phyloP scores from a whole-genome alignment of 2,888 invertebrate species.

The Nematopogon swammerdamellus region DNA sequence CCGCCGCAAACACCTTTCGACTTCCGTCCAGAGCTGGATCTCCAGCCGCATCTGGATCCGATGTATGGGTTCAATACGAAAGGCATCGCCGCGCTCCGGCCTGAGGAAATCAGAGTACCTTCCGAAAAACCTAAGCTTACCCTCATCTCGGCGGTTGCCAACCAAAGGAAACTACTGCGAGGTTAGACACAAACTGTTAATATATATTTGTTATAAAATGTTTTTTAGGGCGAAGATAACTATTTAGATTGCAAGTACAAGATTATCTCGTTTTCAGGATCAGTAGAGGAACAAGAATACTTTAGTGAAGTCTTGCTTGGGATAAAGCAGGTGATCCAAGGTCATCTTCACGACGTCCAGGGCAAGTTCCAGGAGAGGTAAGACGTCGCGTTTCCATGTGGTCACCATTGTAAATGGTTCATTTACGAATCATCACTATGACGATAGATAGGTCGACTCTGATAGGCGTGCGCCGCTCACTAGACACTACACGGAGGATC shows the following conservation, averaged over 20 bases:
- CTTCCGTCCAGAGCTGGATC: slow-evolving; percentile 27
- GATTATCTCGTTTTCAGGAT: slow-evolving; percentile 35
- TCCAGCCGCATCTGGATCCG: slow-evolving; percentile 29
- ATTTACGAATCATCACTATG: too few species aligned
- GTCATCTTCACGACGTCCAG: slow-evolving; percentile 67
- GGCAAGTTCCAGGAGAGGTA: slow-evolving; percentile 65
- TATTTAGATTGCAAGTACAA: too few species aligned
- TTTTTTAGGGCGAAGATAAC: too few species aligned
- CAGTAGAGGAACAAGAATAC: slow-evolving; percentile 74
- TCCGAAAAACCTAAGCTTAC: slow-evolving; percentile 55
- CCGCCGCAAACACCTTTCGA: slow-evolving; percentile 18
- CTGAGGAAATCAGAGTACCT: slow-evolving; percentile 53
- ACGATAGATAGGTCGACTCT: too few species aligned
- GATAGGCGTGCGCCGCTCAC: too few species aligned
- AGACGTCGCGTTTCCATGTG: slow-evolving; percentile 4
- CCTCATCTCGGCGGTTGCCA: slow-evolving; percentile 54
- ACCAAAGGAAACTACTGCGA: slow-evolving; percentile 56
- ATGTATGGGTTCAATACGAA: slow-evolving; percentile 27
- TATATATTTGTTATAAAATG: too few species aligned
- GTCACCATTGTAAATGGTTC: too few species aligned
- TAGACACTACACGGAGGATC: too few species aligned
- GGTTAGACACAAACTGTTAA: slow-evolving; percentile 32
- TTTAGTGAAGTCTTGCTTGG: slow-evolving; percentile 75
- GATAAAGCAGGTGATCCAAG: slow-evolving; percentile 79
- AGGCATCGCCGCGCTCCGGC: slow-evolving; percentile 28